A percentile compares a stretch with the other conserved stretches of the same genome.
Conservation (phyloP, 2,113 vertebrate species). For the Lampris megalopsis region DNA sequence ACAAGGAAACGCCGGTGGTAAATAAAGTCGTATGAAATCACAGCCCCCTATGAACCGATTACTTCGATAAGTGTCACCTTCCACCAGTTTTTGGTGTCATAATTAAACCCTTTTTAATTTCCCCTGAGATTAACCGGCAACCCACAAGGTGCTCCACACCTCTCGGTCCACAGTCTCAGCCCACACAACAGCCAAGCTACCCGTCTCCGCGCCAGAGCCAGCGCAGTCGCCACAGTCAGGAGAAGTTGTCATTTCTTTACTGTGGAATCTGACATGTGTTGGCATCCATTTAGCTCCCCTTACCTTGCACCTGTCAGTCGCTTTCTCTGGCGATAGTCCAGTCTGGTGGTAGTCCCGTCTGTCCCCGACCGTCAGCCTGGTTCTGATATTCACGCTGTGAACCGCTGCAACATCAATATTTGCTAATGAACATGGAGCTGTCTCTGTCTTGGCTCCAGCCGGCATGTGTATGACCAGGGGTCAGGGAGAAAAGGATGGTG, state of each 20-base stretch:
- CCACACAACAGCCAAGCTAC: slow-evolving; percentile 42
- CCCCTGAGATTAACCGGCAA: slow-evolving; percentile 56
- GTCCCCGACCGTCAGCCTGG: not conserved
- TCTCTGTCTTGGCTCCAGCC: slow-evolving; percentile 55
- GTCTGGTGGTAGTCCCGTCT: not conserved
- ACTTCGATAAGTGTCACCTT: slow-evolving; percentile 40
- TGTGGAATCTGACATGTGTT: slow-evolving; percentile 28
- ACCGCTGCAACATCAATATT: slow-evolving; percentile 60
- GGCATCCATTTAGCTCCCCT: slow-evolving; percentile 13
- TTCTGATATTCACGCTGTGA: slow-evolving; percentile 37
- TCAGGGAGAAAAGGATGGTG: slow-evolving; percentile 79
- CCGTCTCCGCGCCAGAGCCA: slow-evolving; percentile 16
- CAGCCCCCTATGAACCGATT: slow-evolving; percentile 24
- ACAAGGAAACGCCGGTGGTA: slow-evolving; percentile 13
- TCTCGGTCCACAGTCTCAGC: slow-evolving; percentile 29
- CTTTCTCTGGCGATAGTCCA: slow-evolving; percentile 24
- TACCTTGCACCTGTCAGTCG: slow-evolving; percentile 55
- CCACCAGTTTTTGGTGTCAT: slow-evolving; percentile 26
- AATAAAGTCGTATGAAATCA: slow-evolving; percentile 14
- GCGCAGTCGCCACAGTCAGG: slow-evolving; percentile 11
- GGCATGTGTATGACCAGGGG: slow-evolving; percentile 67
- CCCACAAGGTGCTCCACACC: slow-evolving; percentile 48
- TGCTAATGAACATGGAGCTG: slow-evolving; percentile 50
- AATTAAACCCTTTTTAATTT: slow-evolving; percentile 74
- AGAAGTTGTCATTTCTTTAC: not conserved